phyloP scores from a whole-genome alignment of 2,888 invertebrate species.

The Diabrotica balteata region DNA sequence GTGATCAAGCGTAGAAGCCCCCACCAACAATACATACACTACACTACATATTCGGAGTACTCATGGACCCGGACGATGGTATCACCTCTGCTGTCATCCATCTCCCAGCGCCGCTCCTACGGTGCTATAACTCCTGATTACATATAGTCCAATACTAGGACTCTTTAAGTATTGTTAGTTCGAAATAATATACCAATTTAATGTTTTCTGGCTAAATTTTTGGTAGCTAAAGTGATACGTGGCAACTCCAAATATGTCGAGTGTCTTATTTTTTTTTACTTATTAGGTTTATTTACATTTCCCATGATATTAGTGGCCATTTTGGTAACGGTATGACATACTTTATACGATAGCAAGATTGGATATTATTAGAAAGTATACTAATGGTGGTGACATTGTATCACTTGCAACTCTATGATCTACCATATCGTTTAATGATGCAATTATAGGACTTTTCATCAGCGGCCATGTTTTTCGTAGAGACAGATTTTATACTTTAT shows the following conservation, averaged over 20 bases:
- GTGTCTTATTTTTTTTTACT: conserved; percentile 8
- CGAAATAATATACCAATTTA: conserved; percentile 3
- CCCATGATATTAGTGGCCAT: background rate
- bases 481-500: too few species aligned
- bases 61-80: conserved; percentile 47
- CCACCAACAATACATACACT: conserved; percentile 7
- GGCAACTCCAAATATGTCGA: conserved; percentile 9
- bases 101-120: conserved; percentile 54
- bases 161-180: conserved; percentile 3
- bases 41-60: conserved; percentile 38
- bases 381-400: too few species aligned
- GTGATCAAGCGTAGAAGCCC: conserved; percentile 63
- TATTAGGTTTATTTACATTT: too few species aligned
- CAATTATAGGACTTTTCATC: too few species aligned
- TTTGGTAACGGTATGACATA: background rate
- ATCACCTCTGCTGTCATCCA: conserved; percentile 56
- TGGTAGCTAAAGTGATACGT: conserved; percentile 1
- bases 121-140: conserved; percentile 54
- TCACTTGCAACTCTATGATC: too few species aligned
- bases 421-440: too few species aligned
- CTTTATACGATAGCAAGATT: too few species aligned
- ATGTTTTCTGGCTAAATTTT: background rate
- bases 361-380: too few species aligned
- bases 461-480: too few species aligned
- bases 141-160: conserved; percentile 1